Evolutionary conservation across 2,888 invertebrate genomes (phyloP), one percentile per base, ranked within the genome.

Genomic region (Nipponacmea schrenckii): DNA sequence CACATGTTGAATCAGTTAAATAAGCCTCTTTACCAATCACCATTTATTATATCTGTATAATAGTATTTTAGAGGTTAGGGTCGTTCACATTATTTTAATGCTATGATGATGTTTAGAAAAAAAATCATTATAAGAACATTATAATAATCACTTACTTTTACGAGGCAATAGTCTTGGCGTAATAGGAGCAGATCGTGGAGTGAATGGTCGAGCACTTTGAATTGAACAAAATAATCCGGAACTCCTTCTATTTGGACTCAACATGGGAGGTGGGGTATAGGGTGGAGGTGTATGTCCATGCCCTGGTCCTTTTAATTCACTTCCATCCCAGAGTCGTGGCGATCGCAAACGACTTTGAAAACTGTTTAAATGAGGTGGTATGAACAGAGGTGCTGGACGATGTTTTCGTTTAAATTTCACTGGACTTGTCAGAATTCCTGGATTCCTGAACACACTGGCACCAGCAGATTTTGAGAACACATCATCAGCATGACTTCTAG

Each of bases 241-340:
- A 0, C 96, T 96, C 78, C 93, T 93, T 77, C 98, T 92, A 74
- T 95, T 94, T 0, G 98, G 98, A 86, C 96, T 95, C 70, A 98
- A 90, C 85, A 98, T 95, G 0, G 98, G 98, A 44, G 96, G 94
- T 17, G 98, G 97, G 0, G 97, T 98, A 89, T 95, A 98, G 74
- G 92, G 92, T 15, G 92, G 91, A 39, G 91, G 91, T 14, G 89
- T 87, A 64, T 85, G 80, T 44, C 81, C 83, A 20, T 72, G 74
- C 15, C 75, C 74, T 44, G 71, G 73, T 17, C 74, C 74, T 24
- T 56, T 56, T 24, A 56, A 24, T 62, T 83, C 80, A 45, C 71
- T 68, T 10, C 75, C 76, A 68, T 86, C 86, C 82, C 85, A 85
- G 31, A 89, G 79, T 20, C 90, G 82, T 8, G 89, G 91, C 70